These are phyloP conservation scores for Campylomormyrus numenius DNA, from an alignment of 2,113 vertebrate species.

Conservation along the genomic window DNA sequence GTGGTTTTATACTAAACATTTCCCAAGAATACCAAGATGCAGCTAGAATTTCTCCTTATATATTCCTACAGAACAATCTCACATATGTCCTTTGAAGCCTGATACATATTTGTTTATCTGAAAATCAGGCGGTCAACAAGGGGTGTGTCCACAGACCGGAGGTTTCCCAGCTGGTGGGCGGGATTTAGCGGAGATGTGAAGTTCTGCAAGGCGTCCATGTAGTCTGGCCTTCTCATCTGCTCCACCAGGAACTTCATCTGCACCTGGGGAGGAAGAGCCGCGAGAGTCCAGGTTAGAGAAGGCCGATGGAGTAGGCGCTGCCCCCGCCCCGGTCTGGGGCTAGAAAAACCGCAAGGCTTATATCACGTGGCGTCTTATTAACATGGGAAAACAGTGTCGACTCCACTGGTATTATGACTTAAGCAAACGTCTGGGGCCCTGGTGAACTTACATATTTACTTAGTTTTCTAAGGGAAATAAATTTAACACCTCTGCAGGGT, in stretches of 20 bases:
- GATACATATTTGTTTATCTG: not conserved
- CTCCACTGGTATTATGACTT: not conserved
- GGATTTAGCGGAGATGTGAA: conserved; percentile 95
- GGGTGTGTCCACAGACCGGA: conserved; percentile 61
- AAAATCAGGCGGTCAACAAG: not conserved
- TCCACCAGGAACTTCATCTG: conserved; percentile 98
- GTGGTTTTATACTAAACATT: not conserved
- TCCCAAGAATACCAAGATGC: not conserved
- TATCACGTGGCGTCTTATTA: not conserved
- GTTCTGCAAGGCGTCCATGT: conserved; percentile 97
- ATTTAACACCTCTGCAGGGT: not conserved
- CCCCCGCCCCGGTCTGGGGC: not conserved
- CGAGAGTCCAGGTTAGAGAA: not conserved
- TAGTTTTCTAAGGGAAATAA: not conserved
- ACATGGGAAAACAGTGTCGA: not conserved
- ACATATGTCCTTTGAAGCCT: not conserved
- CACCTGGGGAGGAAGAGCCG: conserved; percentile 61
- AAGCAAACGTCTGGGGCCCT: not conserved
- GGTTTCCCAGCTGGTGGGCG: conserved; percentile 89
- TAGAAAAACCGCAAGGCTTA: not conserved
- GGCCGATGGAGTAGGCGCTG: not conserved
- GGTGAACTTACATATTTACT: not conserved
- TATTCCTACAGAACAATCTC: not conserved
- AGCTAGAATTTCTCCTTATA: not conserved
- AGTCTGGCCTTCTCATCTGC: conserved; percentile 95